phyloP scores from a whole-genome alignment of 2,113 vertebrate genomes.

The Gallinago jamesoni region DNA sequence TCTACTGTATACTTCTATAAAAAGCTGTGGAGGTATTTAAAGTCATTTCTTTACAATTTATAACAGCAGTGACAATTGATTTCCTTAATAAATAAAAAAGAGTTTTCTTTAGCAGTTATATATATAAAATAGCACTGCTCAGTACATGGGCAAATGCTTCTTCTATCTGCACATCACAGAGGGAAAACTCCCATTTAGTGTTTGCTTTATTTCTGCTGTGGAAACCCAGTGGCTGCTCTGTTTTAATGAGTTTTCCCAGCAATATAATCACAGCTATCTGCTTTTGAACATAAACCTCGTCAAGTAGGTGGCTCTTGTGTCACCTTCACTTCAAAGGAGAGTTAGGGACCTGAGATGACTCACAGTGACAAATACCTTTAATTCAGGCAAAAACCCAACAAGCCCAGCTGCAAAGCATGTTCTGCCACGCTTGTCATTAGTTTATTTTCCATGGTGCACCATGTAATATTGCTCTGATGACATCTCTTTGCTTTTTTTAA shows the following conservation, averaged over 20 bases:
- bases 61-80: neutral
- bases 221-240: neutral
- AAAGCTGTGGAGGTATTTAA: neutral
- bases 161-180: fast-evolving
- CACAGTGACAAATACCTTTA: neutral
- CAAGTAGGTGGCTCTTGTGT: neutral
- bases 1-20: neutral
- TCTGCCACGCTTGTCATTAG: neutral
- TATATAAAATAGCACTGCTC: fast-evolving
- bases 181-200: neutral
- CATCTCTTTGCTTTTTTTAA: neutral
- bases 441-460: neutral
- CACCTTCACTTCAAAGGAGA: neutral
- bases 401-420: neutral
- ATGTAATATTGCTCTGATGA: neutral
- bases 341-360: neutral
- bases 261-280: neutral
- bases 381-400: neutral
- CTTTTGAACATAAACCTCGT: neutral
- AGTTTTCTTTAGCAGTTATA: neutral
- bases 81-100: neutral
- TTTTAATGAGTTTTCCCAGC: neutral
- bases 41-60: neutral
- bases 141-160: fast-evolving
- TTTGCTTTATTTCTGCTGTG: neutral